Conservation (phyloP, 92 coral and sea anemone genomes). For the Umimayanthus chanpuru region DNA sequence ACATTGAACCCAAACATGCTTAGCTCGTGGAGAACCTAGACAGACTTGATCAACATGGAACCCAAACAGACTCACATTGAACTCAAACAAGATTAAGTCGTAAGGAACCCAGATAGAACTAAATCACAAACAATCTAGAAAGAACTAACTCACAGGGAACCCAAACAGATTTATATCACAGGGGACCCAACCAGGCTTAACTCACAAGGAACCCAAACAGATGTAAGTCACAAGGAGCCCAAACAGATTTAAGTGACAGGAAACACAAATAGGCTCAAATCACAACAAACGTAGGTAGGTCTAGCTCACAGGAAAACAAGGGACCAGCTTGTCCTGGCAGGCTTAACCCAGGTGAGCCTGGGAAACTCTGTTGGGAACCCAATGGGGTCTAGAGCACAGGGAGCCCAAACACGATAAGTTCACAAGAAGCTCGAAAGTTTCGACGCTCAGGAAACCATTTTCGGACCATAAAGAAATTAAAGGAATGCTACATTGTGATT, state of each 20-base stretch:
- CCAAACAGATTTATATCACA: neutral
- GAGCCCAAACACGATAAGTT: neutral
- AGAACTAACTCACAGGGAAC: no score
- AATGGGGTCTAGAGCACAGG: neutral
- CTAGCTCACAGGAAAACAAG: no score
- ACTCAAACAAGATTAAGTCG: no score
- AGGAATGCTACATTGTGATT: constrained; percentile 25
- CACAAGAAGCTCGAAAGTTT: neutral
- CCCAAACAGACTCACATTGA: no score
- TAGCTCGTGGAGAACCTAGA: neutral
- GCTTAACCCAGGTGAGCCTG: neutral
- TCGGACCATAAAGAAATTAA: constrained; percentile 3
- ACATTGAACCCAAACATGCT: neutral
- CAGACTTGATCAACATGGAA: neutral
- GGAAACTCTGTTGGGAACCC: neutral
- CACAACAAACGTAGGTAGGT: no score
- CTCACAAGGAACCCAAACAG: no score
- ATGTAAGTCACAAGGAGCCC: no score
- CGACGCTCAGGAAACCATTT: neutral
- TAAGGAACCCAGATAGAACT: no score
- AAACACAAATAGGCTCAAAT: no score
- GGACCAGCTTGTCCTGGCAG: no score
- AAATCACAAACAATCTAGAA: no score
- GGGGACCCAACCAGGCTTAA: neutral
- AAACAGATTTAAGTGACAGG: no score